Conservation (phyloP, 2,797 vertebrate genomes). For the Hirundo rustica region DNA sequence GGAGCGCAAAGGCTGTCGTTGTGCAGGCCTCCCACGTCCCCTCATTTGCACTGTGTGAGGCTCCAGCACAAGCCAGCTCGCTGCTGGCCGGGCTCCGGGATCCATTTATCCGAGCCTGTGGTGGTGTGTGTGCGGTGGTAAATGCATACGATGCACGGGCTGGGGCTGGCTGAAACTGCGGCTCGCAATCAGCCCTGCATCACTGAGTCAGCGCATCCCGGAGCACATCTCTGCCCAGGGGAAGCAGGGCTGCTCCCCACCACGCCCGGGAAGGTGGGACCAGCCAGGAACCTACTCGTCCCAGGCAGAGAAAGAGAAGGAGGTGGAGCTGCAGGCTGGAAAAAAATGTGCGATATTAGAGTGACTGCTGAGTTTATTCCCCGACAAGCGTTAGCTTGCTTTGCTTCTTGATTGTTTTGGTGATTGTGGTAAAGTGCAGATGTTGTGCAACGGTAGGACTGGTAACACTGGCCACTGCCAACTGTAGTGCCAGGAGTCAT, state of each 20-base stretch:
- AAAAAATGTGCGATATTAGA: constrained; percentile 10
- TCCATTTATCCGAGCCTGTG: constrained; percentile 20
- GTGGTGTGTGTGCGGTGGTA: constrained; percentile 28
- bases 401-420: constrained; percentile 42
- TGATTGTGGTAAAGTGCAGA: constrained; percentile 51
- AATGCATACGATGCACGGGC: constrained; percentile 13
- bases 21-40: constrained; percentile 21
- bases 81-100: background rate
- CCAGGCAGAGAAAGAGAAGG: constrained; percentile 19
- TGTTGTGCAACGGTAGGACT: constrained; percentile 61
- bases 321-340: constrained; percentile 38
- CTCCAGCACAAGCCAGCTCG: background rate
- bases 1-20: constrained; percentile 6
- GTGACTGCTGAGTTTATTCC: constrained; percentile 37
- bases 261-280: constrained; percentile 63
- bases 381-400: constrained; percentile 53
- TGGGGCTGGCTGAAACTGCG: constrained; percentile 49
- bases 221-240: constrained; percentile 70
- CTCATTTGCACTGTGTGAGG: constrained; percentile 23
- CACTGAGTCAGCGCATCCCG: constrained; percentile 67
- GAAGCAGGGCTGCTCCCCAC: constrained; percentile 47
- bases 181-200: constrained; percentile 67
- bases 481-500: constrained; percentile 41
- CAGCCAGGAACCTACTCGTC: constrained; percentile 59
- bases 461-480: constrained; percentile 61